Base-by-base conservation (phyloP, 1,140 invertebrate species). In the Anoplolepis gracilipes region DNA sequence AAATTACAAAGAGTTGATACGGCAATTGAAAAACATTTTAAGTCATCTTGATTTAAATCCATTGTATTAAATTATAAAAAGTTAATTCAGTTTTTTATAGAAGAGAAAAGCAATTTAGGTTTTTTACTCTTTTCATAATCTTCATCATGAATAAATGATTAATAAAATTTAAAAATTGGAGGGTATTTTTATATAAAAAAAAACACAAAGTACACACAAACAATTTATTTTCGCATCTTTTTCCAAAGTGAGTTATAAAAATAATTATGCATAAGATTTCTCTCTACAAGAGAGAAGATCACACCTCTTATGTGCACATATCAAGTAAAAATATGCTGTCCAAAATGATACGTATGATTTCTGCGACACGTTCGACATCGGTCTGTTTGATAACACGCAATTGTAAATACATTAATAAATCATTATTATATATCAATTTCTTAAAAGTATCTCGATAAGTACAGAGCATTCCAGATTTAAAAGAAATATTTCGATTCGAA, bases 171-270 rank as follows among this genome's bases (percentile, higher is more conserved):
- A 61, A 28, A 8, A 19, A 78, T 65, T 16, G 28, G 0, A 30
- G 7, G 61, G 16, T 16, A 49, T n/a, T n/a, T n/a, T n/a, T 7
- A 78, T 8, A 49, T 13, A 28, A 13, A 36, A 13, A 0, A 67
- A n/a, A 39, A 42, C 4, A 77, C 16, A 42, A 65, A n/a, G 7
- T 65, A 36, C 76, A 78, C 76, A 36, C 25, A 55, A 78, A 78
- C 8, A 16, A 67, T 78, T 78, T 78, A 78, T 78, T 49, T 49
- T 78, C 11, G 13, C 4, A 78, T 67, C 8, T 78, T 78, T 67
- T n/a, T 53, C 30, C 28, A 25, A 67, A 78, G 42, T 30, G 62
- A 55, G n/a, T 78, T 78, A 78, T 25, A 78, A 55, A 78, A 78
- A 78, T 78, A 67, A 78, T 78, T 25, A 67, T 30, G 39, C 39